A percentile compares a stretch with the other conserved stretches of the same genome.
Evolutionary conservation across 2,113 vertebrate genomes (phyloP).

Genomic region (Chamaea fasciata): DNA sequence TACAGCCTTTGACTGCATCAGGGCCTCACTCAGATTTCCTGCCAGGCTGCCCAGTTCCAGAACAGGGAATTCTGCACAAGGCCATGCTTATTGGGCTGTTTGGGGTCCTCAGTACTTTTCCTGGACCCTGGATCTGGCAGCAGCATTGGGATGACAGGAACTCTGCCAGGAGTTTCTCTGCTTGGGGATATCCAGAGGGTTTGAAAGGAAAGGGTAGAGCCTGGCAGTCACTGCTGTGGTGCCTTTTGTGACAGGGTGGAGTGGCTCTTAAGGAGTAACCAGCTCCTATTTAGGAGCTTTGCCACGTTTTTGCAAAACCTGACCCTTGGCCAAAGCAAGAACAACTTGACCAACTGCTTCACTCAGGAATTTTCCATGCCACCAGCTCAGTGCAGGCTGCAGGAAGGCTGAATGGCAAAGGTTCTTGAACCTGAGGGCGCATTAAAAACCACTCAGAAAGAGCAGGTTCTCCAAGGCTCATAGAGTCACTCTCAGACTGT

Average conservation of each 20-base stretch:
- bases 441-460: background rate
- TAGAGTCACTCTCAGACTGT: background rate
- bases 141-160: background rate
- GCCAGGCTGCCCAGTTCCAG: background rate
- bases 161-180: background rate
- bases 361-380: background rate
- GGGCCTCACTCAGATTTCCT: background rate
- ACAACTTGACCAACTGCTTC: background rate
- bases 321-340: background rate
- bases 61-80: background rate
- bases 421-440: rapidly evolving
- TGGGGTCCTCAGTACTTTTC: background rate
- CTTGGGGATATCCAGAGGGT: background rate
- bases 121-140: rapidly evolving
- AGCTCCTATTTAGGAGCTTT: background rate
- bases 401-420: background rate
- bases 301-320: background rate
- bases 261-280: background rate
- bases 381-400: rapidly evolving
- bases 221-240: background rate
- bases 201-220: background rate
- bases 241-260: background rate
- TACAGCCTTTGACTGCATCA: background rate
- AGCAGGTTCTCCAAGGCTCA: background rate
- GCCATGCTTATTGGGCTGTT: background rate